Evolutionary conservation across 2,888 invertebrate genomes (phyloP).

Genomic region (Torymus tubicola): DNA sequence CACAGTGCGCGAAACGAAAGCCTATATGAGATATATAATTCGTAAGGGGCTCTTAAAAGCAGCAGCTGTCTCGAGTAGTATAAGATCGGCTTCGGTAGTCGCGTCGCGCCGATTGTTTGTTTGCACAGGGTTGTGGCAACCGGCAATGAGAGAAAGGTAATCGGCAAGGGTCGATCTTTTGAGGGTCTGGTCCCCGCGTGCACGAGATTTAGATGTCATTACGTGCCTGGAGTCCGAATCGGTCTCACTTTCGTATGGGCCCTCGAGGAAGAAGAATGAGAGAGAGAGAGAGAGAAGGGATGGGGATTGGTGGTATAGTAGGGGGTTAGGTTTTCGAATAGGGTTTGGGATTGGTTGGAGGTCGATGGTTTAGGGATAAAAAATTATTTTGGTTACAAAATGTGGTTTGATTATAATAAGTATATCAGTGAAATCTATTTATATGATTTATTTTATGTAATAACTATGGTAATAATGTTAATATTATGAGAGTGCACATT

Average conservation of each 20-base stretch:
- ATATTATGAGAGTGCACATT: too few relatives aligned
- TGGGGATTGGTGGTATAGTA: too few relatives aligned
- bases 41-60: conserved; percentile 21
- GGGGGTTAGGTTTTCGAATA: too few relatives aligned
- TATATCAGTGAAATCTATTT: too few relatives aligned
- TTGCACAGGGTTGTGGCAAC: conserved; percentile 61
- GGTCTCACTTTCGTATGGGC: background rate
- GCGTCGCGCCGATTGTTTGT: conserved; percentile 62
- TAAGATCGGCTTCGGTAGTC: background rate
- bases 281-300: background rate
- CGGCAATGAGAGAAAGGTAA: conserved; percentile 63
- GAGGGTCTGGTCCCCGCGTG: background rate
- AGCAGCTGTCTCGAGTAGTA: conserved; percentile 56
- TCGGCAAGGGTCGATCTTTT: conserved; percentile 57
- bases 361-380: too few relatives aligned
- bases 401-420: too few relatives aligned
- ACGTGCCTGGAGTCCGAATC: conserved; percentile 58
- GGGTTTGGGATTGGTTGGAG: too few relatives aligned
- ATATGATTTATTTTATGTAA: too few relatives aligned
- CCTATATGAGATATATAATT: conserved; percentile 31
- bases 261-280: background rate
- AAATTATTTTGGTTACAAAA: too few relatives aligned
- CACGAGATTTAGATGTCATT: conserved; percentile 67
- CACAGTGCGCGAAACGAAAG: too few relatives aligned
- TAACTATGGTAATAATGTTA: too few relatives aligned